Base-by-base conservation (phyloP, 2,888 invertebrate genomes). In the Cremastobaeus sp. region DNA sequence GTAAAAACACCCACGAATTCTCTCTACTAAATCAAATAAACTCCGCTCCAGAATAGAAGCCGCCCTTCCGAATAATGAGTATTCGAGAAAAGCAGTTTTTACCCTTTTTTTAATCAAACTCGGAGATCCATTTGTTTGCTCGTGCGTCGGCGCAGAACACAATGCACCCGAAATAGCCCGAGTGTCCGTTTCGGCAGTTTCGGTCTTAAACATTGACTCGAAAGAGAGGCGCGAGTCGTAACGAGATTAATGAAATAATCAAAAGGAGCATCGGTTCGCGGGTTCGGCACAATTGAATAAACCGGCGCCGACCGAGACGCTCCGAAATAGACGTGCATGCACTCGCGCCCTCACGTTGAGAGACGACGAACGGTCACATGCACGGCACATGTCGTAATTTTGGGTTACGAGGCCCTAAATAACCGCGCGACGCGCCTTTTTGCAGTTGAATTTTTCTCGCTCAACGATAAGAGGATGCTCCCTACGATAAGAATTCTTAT, bases 401-500 rank as follows among this genome's bases (percentile, higher is more conserved):
- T 8, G 14, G 41, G 41, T 66, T 66, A 66, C 66, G 48, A 57
- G 48, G 48, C 14, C 41, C 20, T 48, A 57, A 66, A 57, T 66
- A 66, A 39, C 32, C 28, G 9, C 43, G 34, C 34, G 28, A 37
- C 37, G 43, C 18, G 41, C 14, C 48, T 57, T 57, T 65, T 66
- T 66, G 41, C 39, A 66, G 41, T 20, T 41, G 43, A 66, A 66
- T 66, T 66, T 66, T 66, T 57, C 48, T 57, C 45, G 41, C 52
- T 11, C 35, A 28, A 41, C 41, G 66, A 66, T 66, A 66, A 57
- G 57, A 48, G 35, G 9, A 12, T 12, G 30, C 14, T 15, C 6
- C 39, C 20, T 37, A 54, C 43, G 64, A 64, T 64, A 64, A 54
- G 54, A 64, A 64, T 64, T 64, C 64, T 45, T 64, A 64, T 52